phyloP scores from a whole-genome alignment of 2,113 vertebrate genomes.

The Chamaetylas fuelleborni region DNA sequence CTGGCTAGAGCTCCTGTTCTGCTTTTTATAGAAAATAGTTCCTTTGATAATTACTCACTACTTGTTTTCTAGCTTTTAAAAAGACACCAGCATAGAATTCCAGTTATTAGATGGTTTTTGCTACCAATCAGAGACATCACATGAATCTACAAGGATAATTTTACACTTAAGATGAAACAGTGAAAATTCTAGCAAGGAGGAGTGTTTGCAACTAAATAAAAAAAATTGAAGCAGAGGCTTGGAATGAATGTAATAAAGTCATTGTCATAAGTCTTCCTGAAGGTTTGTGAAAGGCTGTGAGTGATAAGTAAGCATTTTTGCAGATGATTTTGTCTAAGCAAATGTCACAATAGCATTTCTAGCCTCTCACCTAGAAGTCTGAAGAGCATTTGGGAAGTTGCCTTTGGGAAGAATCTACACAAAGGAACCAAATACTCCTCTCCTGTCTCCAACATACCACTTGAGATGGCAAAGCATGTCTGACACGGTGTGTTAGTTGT shows the following conservation, averaged over 20 bases:
- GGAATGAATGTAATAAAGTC: not conserved
- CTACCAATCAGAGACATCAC: not conserved
- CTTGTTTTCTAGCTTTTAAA: not conserved
- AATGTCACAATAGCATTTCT: not conserved
- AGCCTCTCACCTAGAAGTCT: not conserved
- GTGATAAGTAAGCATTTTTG: not conserved
- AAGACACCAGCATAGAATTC: not conserved
- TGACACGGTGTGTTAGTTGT: not conserved
- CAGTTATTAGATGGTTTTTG: not conserved
- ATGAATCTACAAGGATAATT: not conserved
- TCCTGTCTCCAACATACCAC: not conserved
- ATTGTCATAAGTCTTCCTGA: not conserved
- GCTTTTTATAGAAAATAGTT: not conserved
- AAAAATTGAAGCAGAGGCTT: not conserved
- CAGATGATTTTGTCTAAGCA: not conserved
- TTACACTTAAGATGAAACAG: not conserved
- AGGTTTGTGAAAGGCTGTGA: not conserved
- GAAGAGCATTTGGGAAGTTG: not conserved
- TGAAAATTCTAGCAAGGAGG: not conserved
- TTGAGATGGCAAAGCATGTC: not conserved
- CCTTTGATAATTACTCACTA: not conserved
- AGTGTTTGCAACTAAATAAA: not conserved
- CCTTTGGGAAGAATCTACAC: not conserved
- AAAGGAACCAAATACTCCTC: not conserved
- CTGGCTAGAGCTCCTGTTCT: not conserved